phyloP scores from a whole-genome alignment of 2,797 vertebrate genomes.

The Clamator glandarius region DNA sequence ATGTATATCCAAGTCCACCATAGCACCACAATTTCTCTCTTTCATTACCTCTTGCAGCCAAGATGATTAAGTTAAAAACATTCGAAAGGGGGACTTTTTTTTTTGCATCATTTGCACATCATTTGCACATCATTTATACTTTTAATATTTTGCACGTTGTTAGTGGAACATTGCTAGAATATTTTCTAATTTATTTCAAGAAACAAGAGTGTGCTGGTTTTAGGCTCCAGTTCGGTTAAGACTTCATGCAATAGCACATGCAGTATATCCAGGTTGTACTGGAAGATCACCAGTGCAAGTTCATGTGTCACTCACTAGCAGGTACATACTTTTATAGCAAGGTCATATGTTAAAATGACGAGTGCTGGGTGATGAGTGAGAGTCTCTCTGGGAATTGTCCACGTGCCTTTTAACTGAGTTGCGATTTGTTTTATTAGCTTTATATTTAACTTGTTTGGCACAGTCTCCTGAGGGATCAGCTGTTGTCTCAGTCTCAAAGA shows the following conservation, averaged over 20 bases:
- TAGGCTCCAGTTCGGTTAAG: not conserved
- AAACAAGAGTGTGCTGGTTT: not conserved
- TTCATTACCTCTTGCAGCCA: not conserved
- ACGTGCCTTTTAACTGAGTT: conserved; percentile 2
- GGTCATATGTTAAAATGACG: not conserved
- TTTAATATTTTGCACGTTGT: not conserved
- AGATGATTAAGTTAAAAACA: not conserved
- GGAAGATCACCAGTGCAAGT: not conserved
- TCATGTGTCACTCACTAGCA: not conserved
- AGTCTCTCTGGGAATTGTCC: not conserved
- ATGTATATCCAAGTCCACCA: not conserved
- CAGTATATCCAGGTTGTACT: not conserved
- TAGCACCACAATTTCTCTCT: not conserved
- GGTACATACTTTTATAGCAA: not conserved
- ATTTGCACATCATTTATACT: not conserved
- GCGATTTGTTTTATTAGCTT: not conserved
- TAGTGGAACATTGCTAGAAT: not conserved
- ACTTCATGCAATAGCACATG: not conserved
- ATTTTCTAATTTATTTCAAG: not conserved
- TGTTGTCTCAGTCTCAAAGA: not conserved
- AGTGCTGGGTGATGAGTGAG: not conserved
- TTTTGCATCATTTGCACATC: no score
- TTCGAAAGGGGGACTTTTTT: no score
- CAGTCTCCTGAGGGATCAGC: not conserved
- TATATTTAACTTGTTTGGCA: not conserved